Base-by-base conservation (phyloP, 2,888 invertebrate species). In the Diplazon laetatorius region DNA sequence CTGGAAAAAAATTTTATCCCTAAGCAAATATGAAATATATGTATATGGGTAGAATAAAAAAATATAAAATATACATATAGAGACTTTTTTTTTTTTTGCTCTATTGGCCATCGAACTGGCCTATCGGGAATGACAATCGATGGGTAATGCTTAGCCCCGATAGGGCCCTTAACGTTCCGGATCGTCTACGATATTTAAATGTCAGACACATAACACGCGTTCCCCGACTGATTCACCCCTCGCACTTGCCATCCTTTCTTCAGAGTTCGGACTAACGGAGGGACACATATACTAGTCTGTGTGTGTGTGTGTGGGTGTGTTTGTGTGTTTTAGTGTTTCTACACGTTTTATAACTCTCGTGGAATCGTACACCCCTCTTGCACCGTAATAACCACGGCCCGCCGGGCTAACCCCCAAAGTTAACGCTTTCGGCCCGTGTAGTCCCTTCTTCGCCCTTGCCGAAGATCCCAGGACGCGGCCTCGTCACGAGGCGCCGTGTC, bases 181-280 rank as follows among this genome's bases (percentile, higher is more conserved):
- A 72, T 70, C 85, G 81, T 79, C 85, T 82, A 85, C 87, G 89
- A 88, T 90, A 90, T 90, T 90, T 90, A 89, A 90, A 90, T 90
- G 90, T 89, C 90, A 89, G 86, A 82, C 87, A 85, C 88, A 88
- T 87, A 88, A 87, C 88, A 87, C 87, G 86, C 86, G 82, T 82
- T 81, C 81, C 69, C 86, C 84, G 86, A 84, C 85, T 84, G 82
- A 42, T 46, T 50, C 59, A n/a, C 22, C 76, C 50, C 77, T 9
- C 42, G 44, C 65, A 59, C 76, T 76, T 50, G 39, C 39, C 60
- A 60, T 60, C 60, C 48, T 70, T 48, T 70, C 50, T 60, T 48
- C 48, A 66, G 37, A n/a, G 55, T 52, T 66, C 52, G 66, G 18
- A 52, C 66, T 55, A 50, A 52, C 39, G 14, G 12, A 60, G 35